phyloP scores from a whole-genome alignment of 2,113 vertebrate genomes.

The Petaurus breviceps region DNA sequence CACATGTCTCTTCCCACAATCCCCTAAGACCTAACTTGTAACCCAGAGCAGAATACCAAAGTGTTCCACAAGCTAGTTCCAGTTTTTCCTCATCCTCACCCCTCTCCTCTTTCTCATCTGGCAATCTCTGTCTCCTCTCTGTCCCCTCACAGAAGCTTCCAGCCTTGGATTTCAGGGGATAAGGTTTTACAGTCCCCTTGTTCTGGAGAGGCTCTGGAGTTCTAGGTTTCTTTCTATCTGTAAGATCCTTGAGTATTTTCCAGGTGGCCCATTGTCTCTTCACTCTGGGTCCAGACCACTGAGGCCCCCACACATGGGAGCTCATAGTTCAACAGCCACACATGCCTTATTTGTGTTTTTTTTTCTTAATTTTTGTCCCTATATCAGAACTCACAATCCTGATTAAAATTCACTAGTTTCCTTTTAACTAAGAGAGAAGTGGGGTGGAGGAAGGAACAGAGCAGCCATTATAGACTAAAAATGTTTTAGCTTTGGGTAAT shows the following conservation, averaged over 20 bases:
- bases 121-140: not conserved
- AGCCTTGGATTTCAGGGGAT: not conserved
- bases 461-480: not conserved
- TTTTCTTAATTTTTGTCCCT: conserved; percentile 10
- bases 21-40: not conserved
- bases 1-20: not conserved
- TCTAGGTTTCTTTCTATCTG: conserved; percentile 31
- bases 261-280: conserved; percentile 53
- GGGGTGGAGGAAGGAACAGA: not conserved
- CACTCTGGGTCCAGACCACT: conserved; percentile 43
- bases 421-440: not conserved
- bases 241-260: conserved; percentile 63
- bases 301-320: conserved; percentile 68
- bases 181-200: conserved; percentile 31
- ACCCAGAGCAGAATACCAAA: not conserved
- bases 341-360: not conserved
- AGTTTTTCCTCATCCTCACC: not conserved
- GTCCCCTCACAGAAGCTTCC: not conserved
- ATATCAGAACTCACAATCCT: conserved; percentile 69
- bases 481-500: not conserved
- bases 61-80: not conserved
- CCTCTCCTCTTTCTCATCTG: not conserved
- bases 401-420: conserved; percentile 73
- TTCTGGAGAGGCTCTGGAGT: conserved; percentile 60
- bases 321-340: conserved; percentile 71